Evolutionary conservation across 1,140 invertebrate species (phyloP).

Genomic region (Olivierus martensii): DNA sequence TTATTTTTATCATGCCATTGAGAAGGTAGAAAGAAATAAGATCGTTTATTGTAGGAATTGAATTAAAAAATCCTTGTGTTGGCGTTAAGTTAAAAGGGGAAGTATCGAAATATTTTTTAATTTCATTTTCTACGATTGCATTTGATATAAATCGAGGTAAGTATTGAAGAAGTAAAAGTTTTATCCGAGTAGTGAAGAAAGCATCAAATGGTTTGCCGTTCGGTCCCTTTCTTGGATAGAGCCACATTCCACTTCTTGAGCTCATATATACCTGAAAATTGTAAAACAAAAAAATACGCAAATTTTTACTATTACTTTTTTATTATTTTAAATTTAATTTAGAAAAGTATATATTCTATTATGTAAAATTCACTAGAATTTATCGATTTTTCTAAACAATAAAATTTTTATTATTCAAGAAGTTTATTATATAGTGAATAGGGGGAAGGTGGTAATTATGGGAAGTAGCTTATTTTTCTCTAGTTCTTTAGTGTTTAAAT

Average conservation of each 20-base stretch:
- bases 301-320: too few relatives aligned
- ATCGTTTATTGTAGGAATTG: conserved; percentile 40
- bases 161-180: neutral
- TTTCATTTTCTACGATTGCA: conserved; percentile 2
- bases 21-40: conserved; percentile 34
- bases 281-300: too few relatives aligned
- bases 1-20: conserved; percentile 26
- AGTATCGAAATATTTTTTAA: conserved; percentile 30
- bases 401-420: too few relatives aligned
- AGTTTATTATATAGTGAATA: too few relatives aligned
- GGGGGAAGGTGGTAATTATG: too few relatives aligned
- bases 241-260: conserved; percentile 35
- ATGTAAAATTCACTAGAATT: too few relatives aligned
- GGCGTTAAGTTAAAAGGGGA: conserved; percentile 32
- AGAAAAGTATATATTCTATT: too few relatives aligned
- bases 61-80: conserved; percentile 27
- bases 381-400: too few relatives aligned
- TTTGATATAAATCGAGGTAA: conserved; percentile 2
- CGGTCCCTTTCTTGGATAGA: conserved; percentile 26
- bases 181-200: conserved; percentile 6
- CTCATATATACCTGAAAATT: conserved; percentile 37
- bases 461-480: too few relatives aligned
- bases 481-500: too few relatives aligned
- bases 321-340: too few relatives aligned
- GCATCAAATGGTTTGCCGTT: conserved; percentile 26